These are phyloP conservation scores for Rhagoletis zephyria DNA, from an alignment of 1,140 invertebrate species.

Conservation along the genomic window DNA sequence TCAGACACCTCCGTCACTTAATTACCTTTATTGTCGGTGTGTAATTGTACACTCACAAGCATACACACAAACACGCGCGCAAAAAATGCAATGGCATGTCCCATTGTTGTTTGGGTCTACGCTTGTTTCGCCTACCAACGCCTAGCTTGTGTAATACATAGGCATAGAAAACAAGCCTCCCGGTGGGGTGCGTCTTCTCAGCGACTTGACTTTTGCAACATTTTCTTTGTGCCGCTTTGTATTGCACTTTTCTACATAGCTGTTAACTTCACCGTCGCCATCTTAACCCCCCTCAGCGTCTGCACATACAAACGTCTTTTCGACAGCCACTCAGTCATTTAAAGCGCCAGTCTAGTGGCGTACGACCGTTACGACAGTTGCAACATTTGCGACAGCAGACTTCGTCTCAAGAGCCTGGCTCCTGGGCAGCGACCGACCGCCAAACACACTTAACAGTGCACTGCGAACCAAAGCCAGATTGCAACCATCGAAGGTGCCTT, in stretches of 20 bases:
- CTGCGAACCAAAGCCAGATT: background rate
- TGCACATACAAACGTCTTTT: background rate
- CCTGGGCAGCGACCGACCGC: background rate
- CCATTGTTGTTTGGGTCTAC: background rate
- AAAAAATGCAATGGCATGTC: background rate
- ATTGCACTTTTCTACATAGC: background rate
- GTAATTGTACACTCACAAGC: background rate
- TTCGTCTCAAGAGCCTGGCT: slow-evolving; percentile 19
- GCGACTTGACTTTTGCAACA: background rate
- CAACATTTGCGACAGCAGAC: background rate
- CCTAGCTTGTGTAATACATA: background rate
- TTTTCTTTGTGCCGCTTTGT: background rate
- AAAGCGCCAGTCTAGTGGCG: background rate
- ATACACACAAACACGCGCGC: background rate
- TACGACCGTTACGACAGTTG: too few species aligned
- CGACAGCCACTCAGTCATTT: background rate
- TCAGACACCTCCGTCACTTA: slow-evolving; percentile 22
- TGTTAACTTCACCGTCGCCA: background rate
- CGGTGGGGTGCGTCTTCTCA: slow-evolving; percentile 11
- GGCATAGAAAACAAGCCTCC: background rate
- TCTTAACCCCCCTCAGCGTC: background rate
- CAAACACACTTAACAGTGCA: slow-evolving; percentile 27
- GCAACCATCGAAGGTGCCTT: background rate
- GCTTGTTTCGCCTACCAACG: background rate
- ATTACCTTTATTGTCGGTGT: slow-evolving; percentile 7